These are phyloP conservation scores for Campopleginae sp. DNA, from an alignment of 2,888 invertebrate genomes.

Conservation along the genomic window DNA sequence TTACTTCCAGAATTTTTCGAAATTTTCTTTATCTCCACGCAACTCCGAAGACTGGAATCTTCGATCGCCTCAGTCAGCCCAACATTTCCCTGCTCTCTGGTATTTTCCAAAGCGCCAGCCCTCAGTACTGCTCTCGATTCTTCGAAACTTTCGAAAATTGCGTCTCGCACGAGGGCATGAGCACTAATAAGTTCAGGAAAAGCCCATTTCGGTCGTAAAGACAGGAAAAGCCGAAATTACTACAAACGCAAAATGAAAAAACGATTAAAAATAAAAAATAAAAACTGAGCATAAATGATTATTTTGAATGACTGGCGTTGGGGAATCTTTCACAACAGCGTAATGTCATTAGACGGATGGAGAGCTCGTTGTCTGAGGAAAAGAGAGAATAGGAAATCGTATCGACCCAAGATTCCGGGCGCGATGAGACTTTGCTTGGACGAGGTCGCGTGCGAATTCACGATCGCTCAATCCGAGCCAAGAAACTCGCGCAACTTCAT, in stretches of 20 bases:
- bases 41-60: background rate
- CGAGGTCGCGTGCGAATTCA: constrained; percentile 64
- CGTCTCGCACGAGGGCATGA: background rate
- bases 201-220: background rate
- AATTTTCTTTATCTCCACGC: too few species aligned
- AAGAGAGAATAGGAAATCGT: constrained; percentile 71
- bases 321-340: background rate
- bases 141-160: too few species aligned
- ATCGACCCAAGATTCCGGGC: constrained; percentile 66
- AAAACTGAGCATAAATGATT: background rate
- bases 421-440: constrained; percentile 60
- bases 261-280: background rate
- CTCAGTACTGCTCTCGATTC: too few species aligned
- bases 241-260: background rate
- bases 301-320: background rate
- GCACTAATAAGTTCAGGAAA: background rate
- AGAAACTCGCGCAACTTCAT: constrained; percentile 52
- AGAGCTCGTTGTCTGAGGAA: constrained; percentile 41
- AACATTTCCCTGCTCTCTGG: background rate
- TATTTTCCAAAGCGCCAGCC: background rate
- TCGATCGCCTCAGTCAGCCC: background rate
- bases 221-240: background rate
- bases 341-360: constrained; percentile 28
- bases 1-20: background rate
- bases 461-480: constrained; percentile 55